Conservation (phyloP, 2,797 vertebrate genomes). For the Gobio occitaniae region DNA sequence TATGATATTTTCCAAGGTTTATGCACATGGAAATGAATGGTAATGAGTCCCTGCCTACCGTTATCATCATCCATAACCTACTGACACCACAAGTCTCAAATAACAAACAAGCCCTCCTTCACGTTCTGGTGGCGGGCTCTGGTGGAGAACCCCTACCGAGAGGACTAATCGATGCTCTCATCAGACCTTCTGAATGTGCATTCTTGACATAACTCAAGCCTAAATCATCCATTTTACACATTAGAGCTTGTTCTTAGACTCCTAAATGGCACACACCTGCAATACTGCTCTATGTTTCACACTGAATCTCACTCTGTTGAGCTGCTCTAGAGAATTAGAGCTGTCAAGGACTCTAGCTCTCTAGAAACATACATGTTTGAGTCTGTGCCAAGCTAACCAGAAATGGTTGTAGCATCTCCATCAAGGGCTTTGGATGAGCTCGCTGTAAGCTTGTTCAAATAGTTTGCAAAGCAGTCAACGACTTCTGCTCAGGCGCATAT, state of each 20-base stretch:
- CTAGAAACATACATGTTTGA: slow-evolving; percentile 32
- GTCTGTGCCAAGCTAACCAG: slow-evolving; percentile 22
- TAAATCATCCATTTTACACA: slow-evolving; percentile 73
- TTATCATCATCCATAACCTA: slow-evolving; percentile 8
- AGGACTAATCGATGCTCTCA: slow-evolving; percentile 74
- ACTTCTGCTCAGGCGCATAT: slow-evolving; percentile 16
- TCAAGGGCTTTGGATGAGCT: slow-evolving; percentile 39
- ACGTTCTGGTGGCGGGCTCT: slow-evolving; percentile 40
- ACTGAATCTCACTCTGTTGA: background rate
- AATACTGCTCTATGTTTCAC: background rate
- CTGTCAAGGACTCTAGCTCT: slow-evolving; percentile 22
- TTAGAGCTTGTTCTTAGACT: slow-evolving; percentile 53
- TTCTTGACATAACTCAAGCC: slow-evolving; percentile 76
- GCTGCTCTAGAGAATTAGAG: background rate
- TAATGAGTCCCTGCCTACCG: slow-evolving; percentile 2
- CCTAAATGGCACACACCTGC: background rate
- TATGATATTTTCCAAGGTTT: slow-evolving; percentile 37
- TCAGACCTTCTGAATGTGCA: slow-evolving; percentile 73
- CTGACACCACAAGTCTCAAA: slow-evolving; percentile 20
- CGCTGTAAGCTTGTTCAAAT: slow-evolving; percentile 26
- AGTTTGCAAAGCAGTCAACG: slow-evolving; percentile 22
- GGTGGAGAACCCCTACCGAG: slow-evolving; percentile 59
- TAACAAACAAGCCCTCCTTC: slow-evolving; percentile 38
- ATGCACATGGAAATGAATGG: slow-evolving; percentile 19
- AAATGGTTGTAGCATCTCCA: slow-evolving; percentile 19